Evolutionary conservation across 2,888 invertebrate genomes (phyloP).

Genomic region (Chrysolina oricalcia): DNA sequence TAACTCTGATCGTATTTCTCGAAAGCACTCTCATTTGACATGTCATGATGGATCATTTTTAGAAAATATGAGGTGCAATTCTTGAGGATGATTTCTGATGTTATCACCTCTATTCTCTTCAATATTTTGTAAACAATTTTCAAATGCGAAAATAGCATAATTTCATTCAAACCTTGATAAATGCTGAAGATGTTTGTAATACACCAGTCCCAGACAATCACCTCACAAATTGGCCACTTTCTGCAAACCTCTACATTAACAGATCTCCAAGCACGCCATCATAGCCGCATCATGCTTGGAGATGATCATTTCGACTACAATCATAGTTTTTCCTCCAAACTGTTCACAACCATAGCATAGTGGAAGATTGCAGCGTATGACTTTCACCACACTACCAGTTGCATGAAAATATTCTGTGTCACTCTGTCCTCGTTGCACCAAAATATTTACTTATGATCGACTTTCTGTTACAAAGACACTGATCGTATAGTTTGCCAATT

Average conservation of each 20-base stretch:
- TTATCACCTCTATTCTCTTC: no score
- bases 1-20: no score
- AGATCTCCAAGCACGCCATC: background rate
- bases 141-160: background rate
- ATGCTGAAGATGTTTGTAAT: background rate
- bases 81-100: background rate
- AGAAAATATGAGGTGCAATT: background rate
- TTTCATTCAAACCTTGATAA: background rate
- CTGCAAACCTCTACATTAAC: background rate
- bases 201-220: constrained; percentile 8
- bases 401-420: no score
- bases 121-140: background rate
- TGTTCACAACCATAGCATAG: no score
- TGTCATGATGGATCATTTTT: background rate
- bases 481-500: no score
- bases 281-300: background rate
- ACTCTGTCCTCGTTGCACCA: no score
- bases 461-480: no score
- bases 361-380: no score
- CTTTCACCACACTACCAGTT: no score
- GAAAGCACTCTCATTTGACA: no score
- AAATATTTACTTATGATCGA: no score
- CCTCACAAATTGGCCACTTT: background rate
- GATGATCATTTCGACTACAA: background rate
- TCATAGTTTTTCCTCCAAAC: background rate